Percentiles rank a stretch among this genome's conserved stretches.
phyloP scores from a whole-genome alignment of 2,888 invertebrate species.

The Ennomos quercinarius region DNA sequence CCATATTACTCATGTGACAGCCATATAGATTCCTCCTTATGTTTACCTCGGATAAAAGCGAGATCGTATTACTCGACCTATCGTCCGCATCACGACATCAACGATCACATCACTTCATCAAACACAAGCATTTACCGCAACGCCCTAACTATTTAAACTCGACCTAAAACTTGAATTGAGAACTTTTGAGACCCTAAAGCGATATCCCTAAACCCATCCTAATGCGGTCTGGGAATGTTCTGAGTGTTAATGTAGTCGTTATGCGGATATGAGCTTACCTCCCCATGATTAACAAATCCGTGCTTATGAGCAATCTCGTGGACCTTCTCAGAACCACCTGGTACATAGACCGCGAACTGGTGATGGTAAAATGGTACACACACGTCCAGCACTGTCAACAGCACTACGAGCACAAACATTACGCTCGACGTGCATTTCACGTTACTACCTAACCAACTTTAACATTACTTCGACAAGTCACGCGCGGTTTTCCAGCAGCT shows the following conservation, averaged over 20 bases:
- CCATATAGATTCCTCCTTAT: slow-evolving; percentile 15
- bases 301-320: slow-evolving; percentile 77
- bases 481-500: slow-evolving; percentile 22
- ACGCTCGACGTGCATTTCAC: slow-evolving; percentile 78
- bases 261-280: slow-evolving; percentile 60
- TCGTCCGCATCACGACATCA: slow-evolving; percentile 4
- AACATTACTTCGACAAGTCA: slow-evolving; percentile 35
- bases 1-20: slow-evolving; percentile 8
- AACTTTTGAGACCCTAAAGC: slow-evolving; percentile 17
- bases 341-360: slow-evolving; percentile 92
- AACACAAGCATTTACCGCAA: slow-evolving; percentile 16
- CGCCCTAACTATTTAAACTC: slow-evolving; percentile 16
- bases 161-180: slow-evolving; percentile 18
- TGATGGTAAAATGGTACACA: slow-evolving; percentile 79
- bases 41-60: slow-evolving; percentile 19
- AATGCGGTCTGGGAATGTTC: slow-evolving; percentile 6
- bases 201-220: slow-evolving; percentile 5
- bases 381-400: slow-evolving; percentile 75
- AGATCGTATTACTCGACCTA: slow-evolving; percentile 23
- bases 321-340: slow-evolving; percentile 65
- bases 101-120: not conserved
- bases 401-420: slow-evolving; percentile 75
- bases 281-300: slow-evolving; percentile 80
- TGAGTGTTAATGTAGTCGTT: slow-evolving; percentile 2
- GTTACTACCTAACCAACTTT: slow-evolving; percentile 58